A percentile compares a stretch with the other conserved stretches of the same genome.
Conservation (phyloP, 2,797 vertebrate species). For the Delichon dasypus region DNA sequence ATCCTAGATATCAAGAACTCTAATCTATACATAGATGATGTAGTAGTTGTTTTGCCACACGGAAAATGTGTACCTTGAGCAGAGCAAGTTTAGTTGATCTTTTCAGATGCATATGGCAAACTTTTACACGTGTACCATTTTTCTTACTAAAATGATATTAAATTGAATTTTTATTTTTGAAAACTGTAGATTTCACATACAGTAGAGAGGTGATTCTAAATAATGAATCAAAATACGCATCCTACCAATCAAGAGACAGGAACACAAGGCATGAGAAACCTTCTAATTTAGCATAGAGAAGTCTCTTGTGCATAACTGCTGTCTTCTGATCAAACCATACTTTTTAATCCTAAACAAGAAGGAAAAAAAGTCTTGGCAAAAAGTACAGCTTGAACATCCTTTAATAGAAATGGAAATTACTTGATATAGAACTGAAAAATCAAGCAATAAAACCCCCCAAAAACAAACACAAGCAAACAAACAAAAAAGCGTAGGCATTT, state of each 20-base stretch:
- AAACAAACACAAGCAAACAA: background rate
- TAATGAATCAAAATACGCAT: constrained; percentile 21
- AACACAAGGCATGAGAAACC: background rate
- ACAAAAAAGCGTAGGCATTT: background rate
- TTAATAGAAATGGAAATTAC: background rate
- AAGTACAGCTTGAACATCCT: background rate
- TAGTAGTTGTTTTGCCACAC: background rate
- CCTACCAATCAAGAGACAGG: background rate
- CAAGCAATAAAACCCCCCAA: background rate
- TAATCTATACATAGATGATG: background rate
- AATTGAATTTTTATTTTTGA: constrained; percentile 9
- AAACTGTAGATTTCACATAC: background rate
- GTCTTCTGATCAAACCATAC: constrained; percentile 10
- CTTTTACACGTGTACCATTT: background rate
- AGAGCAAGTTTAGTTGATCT: background rate
- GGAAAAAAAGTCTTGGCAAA: background rate
- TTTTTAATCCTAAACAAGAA: constrained; percentile 46
- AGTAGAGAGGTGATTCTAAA: constrained; percentile 10
- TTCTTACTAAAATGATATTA: background rate
- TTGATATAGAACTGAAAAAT: background rate
- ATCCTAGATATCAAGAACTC: background rate
- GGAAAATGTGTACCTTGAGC: background rate
- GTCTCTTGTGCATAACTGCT: constrained; percentile 24
- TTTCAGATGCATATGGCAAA: background rate
- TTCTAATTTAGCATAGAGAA: constrained; percentile 1